Base-by-base conservation (phyloP, 2,888 invertebrate species). In the Cheilosia impressa region DNA sequence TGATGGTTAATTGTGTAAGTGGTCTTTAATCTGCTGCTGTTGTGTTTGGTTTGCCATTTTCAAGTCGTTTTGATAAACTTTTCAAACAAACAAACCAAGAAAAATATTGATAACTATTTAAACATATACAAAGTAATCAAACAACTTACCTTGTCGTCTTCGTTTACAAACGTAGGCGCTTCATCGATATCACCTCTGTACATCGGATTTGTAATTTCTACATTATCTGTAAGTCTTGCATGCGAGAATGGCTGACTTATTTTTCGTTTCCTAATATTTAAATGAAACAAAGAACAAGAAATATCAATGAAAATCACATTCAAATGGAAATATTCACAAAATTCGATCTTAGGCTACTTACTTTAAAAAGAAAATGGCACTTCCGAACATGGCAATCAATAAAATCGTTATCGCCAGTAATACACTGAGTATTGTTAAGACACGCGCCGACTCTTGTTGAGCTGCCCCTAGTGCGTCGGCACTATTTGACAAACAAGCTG, bases 201-300 rank as follows among this genome's bases (percentile, higher is more conserved):
- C 95, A 97, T 97, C 34, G 97, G 97, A 93, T 97, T 97, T 90
- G 93, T 95, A 90, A 96, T 96, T 93, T 96, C 97, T 90, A 97
- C 96, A 92, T 96, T 96, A 92, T 97, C 97, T 78, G 96, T 94
- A 89, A 97, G 94, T 13, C 97, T 94, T 81, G 96, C 95, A 93
- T 97, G 97, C 88, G 95, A 95, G 91, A 97, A 97, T 65, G 95
- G 94, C 88, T 93, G 93, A 4, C 95, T 94, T 89, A 92, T 92
- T 88, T 92, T 91, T 88, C 92, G 90, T 90, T 91, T 92, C 85
- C 95, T 95, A 90, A 3, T 89, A 89, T 9, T 38, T 31, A 43
- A 63, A 47, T 50, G 31, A 9, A 47, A 34, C 17, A 58, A 47
- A 34, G 50, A 43, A 17, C 7, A 43, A 41, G 31, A 27, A 27